Conservation (phyloP, 1,140 invertebrate species). For the Temnothorax nylanderi region DNA sequence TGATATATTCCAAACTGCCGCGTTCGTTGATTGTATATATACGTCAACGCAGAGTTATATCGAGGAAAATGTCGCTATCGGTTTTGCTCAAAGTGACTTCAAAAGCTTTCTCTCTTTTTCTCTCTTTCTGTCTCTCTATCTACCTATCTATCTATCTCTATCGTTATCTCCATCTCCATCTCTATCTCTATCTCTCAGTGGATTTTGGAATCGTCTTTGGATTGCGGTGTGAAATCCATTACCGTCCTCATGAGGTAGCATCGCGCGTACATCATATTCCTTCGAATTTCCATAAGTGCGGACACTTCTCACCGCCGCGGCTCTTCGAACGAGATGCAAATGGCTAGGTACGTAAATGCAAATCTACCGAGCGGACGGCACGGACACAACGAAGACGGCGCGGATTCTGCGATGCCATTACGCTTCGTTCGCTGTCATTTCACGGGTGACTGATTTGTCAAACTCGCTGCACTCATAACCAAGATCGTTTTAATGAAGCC, state of each 20-base stretch:
- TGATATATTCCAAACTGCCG: conserved; percentile 10
- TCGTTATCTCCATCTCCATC: neutral
- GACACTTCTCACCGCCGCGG: conserved; percentile 28
- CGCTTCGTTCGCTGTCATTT: conserved; percentile 39
- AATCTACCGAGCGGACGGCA: conserved; percentile 41
- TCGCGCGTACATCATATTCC: conserved; percentile 56
- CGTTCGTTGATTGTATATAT: neutral
- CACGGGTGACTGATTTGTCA: conserved; percentile 48
- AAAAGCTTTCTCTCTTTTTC: conserved; percentile 4
- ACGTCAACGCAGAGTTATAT: conserved; percentile 18
- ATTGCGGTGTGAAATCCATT: conserved; percentile 55
- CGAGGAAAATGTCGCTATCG: conserved; percentile 35
- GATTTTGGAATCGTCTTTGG: conserved; percentile 45
- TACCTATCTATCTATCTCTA: neutral
- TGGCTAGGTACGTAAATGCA: conserved; percentile 59
- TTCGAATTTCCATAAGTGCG: conserved; percentile 65
- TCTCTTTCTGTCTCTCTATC: neutral
- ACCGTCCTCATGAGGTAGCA: conserved; percentile 49
- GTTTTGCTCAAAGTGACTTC: conserved; percentile 28
- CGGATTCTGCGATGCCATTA: conserved; percentile 1
- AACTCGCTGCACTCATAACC: neutral
- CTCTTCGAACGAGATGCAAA: conserved; percentile 61
- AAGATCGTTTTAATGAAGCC: neutral
- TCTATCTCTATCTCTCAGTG: conserved; percentile 10
- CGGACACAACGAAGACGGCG: conserved; percentile 40